These are phyloP conservation scores for Drosophila histrio DNA, from an alignment of 2,888 invertebrate species.

Conservation along the genomic window DNA sequence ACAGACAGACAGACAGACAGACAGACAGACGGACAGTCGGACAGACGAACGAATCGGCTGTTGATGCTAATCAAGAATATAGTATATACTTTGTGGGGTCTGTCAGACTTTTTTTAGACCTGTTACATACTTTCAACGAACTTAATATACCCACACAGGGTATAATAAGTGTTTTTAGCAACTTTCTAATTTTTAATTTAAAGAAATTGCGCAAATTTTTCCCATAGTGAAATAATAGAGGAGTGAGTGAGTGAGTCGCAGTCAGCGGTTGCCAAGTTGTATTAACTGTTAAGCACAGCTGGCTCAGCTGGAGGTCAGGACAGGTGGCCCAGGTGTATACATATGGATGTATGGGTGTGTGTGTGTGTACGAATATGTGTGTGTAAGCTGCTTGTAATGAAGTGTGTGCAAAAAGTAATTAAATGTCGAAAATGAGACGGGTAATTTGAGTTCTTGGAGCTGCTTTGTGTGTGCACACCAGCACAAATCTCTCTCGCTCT, in stretches of 20 bases:
- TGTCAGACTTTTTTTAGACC: too few relatives aligned
- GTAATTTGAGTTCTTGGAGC: constrained; percentile 56
- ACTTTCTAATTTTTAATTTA: too few relatives aligned
- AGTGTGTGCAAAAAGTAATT: constrained; percentile 75
- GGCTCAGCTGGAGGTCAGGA: constrained; percentile 39
- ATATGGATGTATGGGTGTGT: neutral
- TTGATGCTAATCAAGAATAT: too few relatives aligned
- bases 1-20: too few relatives aligned
- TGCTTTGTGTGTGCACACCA: constrained; percentile 20
- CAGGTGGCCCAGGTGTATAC: constrained; percentile 31
- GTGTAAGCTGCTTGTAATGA: constrained; percentile 66
- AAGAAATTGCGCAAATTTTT: too few relatives aligned
- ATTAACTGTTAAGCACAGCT: constrained; percentile 62
- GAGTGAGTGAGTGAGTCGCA: constrained; percentile 25
- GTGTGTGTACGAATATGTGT: constrained; percentile 17
- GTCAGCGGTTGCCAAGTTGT: constrained; percentile 46
- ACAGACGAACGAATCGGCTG: too few relatives aligned
- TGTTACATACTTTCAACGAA: too few relatives aligned
- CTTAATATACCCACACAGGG: too few relatives aligned
- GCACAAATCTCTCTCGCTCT: neutral
- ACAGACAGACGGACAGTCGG: too few relatives aligned
- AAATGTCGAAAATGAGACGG: constrained; percentile 76
- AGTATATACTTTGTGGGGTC: too few relatives aligned
- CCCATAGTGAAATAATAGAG: neutral
- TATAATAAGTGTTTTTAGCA: too few relatives aligned